Evolutionary conservation across 2,797 vertebrate species (phyloP), one percentile per base, ranked within the genome.

Genomic region (Phataginus tetradactyla): DNA sequence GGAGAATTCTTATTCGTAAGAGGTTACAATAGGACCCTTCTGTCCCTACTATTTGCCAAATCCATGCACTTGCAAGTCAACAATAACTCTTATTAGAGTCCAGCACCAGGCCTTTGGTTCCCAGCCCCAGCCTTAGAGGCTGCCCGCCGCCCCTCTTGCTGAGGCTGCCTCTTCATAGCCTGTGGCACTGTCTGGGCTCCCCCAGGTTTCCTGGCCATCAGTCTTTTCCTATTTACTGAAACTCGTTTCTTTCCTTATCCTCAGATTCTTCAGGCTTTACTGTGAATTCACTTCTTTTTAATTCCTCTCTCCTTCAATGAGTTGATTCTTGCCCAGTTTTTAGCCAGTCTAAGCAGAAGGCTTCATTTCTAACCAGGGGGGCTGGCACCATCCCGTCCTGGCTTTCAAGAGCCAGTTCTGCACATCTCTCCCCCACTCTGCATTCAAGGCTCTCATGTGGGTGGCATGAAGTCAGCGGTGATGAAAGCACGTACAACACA

Each of bases 401-500:
- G 37, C 7, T 59, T 9, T 1, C 0, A 20, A 20, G 32, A n/a
- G 29, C 49, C 51, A 21, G 0, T 20, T 59, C 57, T 69, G 63
- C 3, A 6, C 7, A 1, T 37, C 25, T 29, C 34, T n/a, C 34
- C 15, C 21, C 49, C 3, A 7, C 34, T 59, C 51, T 10, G 20
- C 7, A 4, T 32, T 55, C 21, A 3, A 18, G 11, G 49, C 45
- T 4, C 32, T 71, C 49, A 20, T 1, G 0, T 8, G n/a, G 39
- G 68, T 51, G 13, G 78, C 14, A 2, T 25, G 21, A 61, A 15
- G 49, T 45, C 74, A 18, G 51, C 64, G 8, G 66, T n/a, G 20
- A 37, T 4, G 42, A 89, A n/a, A 69, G 51, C n/a, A 32, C 42
- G 63, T 17, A n/a, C 0, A 10, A 15, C 32, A n/a, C 11, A 37